Evolutionary conservation across 2,888 invertebrate genomes (phyloP), one percentile per base, ranked within the genome.

Genomic region (Napeogenes sylphis): DNA sequence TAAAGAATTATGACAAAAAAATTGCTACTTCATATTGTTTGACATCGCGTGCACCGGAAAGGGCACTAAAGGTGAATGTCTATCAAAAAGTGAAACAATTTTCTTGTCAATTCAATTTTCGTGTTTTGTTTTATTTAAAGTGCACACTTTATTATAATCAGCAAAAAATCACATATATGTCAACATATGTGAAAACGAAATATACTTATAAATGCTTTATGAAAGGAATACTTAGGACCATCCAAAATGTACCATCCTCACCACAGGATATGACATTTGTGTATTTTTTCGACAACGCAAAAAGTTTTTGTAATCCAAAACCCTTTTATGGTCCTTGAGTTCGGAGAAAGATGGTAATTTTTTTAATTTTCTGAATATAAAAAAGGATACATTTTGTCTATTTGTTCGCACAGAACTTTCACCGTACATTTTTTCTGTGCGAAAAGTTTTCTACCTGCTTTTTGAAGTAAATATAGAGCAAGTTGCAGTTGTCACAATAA

Each of bases 301-400:
- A 73, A 73, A 71, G 83, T 83, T 82, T 80, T 79, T 83, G 87
- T 85, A 86, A 89, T 82, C 72, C 74, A 82, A 87, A 89, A 85
- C 88, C 89, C 88, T 85, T 89, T 88, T 88, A 86, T 87, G 78
- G 75, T 75, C 68, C 67, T 68, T 70, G 62, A 64, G 74, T 86
- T 85, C 84, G 81, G 74, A 80, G 81, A 80, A 81, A 81, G 79
- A 78, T 74, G 76, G 68, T 68, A 70, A 73, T 78, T 84, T 85
- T 81, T 77, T 76, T 77, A 13, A 73, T 75, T 75, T 70, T 75
- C 64, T 59, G 59, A 66, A 67, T 69, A 73, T 73, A 68, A 75
- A 83, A 86, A 84, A 83, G 76, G 65, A 70, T 63, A 73, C 76
- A 81, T 81, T 80, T 81, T 79, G 73, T 72, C 64, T 81, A 74